phyloP scores from a whole-genome alignment of 2,888 invertebrate genomes.

The Rhagium mordax region DNA sequence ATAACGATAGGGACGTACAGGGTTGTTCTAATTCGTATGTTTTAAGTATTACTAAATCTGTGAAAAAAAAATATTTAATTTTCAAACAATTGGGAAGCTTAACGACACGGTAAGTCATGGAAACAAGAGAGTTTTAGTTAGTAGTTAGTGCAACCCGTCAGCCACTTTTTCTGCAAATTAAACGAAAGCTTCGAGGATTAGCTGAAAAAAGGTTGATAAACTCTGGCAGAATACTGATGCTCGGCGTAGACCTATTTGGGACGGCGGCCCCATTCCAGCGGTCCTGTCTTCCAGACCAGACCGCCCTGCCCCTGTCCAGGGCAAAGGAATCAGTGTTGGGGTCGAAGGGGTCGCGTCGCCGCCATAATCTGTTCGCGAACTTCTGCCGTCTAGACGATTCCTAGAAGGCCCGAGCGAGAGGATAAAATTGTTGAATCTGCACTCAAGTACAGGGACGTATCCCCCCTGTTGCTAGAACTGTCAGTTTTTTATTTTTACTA shows the following conservation, averaged over 20 bases:
- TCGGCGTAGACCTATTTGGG: conserved; percentile 9
- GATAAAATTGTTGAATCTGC: conserved; percentile 23
- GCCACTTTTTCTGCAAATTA: background rate
- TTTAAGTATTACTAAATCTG: too few species aligned
- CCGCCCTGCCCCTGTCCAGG: conserved; percentile 25
- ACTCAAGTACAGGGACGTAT: conserved; percentile 2
- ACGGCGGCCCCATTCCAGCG: conserved; percentile 9
- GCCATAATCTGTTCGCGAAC: conserved; percentile 29
- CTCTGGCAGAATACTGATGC: conserved; percentile 9
- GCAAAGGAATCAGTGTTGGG: conserved; percentile 16
- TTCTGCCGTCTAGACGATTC: conserved; percentile 33
- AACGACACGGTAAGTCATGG: too few species aligned
- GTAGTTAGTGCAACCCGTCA: background rate
- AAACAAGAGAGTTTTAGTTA: too few species aligned
- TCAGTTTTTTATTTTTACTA: conserved; percentile 1
- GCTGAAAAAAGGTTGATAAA: conserved; percentile 11
- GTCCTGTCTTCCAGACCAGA: conserved; percentile 10
- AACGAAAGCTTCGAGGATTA: background rate
- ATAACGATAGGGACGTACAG: too few species aligned
- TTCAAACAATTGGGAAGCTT: too few species aligned
- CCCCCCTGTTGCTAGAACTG: background rate
- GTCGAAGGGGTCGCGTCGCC: conserved; percentile 30
- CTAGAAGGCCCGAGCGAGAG: conserved; percentile 24
- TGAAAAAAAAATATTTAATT: too few species aligned
- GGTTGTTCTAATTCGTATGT: too few species aligned